Conservation (phyloP, 1,140 invertebrate genomes). For the Danaus melanippus region DNA sequence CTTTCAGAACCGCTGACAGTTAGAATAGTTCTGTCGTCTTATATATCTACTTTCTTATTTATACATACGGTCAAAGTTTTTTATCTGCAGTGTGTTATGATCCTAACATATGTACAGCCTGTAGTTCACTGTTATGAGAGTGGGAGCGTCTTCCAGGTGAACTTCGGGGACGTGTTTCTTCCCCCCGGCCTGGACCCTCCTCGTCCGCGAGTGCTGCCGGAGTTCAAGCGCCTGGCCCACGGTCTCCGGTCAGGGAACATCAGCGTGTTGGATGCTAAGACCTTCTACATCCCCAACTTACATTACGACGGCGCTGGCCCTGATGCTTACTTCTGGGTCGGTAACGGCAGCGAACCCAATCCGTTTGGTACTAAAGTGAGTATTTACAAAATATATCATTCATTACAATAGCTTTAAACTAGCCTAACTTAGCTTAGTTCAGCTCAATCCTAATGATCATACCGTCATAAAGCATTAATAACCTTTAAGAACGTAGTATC, state of each 20-base stretch:
- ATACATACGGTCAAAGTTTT: too few species aligned
- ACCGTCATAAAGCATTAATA: too few species aligned
- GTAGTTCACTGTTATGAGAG: too few species aligned
- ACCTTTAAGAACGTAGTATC: too few species aligned
- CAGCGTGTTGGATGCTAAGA: conserved; percentile 91
- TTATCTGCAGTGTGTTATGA: too few species aligned
- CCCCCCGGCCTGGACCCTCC: conserved; percentile 82
- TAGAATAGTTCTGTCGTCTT: too few species aligned
- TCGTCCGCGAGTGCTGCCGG: conserved; percentile 81
- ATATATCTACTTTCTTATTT: too few species aligned
- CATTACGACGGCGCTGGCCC: conserved; percentile 92
- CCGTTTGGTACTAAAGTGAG: conserved; percentile 85
- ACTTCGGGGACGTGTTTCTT: conserved; percentile 89
- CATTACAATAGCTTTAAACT: too few species aligned
- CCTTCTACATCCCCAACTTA: conserved; percentile 93
- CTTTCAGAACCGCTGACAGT: too few species aligned
- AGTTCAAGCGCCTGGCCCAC: conserved; percentile 89
- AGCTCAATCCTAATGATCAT: too few species aligned
- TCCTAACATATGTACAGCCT: too few species aligned
- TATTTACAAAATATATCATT: not conserved
- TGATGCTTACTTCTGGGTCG: conserved; percentile 95
- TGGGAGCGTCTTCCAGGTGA: conserved; percentile 75
- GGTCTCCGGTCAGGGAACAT: conserved; percentile 92
- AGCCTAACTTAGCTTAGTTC: too few species aligned
- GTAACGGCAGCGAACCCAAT: conserved; percentile 86